Conservation (phyloP, 1,140 invertebrate species). For the Diuraphis noxia region DNA sequence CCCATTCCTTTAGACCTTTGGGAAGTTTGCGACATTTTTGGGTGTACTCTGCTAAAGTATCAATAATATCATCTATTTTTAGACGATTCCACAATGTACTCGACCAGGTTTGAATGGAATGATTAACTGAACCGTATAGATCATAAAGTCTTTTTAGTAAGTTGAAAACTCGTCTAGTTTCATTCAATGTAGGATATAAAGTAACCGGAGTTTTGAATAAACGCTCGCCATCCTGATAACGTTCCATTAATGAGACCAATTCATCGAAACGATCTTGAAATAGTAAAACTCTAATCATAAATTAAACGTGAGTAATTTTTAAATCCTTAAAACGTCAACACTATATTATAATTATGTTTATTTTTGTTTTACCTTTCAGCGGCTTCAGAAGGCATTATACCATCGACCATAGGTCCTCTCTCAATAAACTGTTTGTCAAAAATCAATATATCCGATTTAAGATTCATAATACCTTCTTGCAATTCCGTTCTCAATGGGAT, state of each 20-base stretch:
- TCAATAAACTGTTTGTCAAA: neutral
- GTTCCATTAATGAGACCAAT: conserved; percentile 88
- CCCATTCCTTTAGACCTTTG: conserved; percentile 88
- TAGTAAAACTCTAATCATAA: neutral
- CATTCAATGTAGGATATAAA: conserved; percentile 87
- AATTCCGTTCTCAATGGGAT: conserved; percentile 10
- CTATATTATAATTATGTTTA: neutral
- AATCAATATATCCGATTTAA: neutral
- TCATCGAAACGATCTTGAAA: conserved; percentile 88
- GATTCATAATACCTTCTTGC: neutral
- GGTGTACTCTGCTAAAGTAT: conserved; percentile 94
- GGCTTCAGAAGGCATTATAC: conserved; percentile 8
- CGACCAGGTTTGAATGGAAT: conserved; percentile 89
- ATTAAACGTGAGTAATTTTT: neutral
- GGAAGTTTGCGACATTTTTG: conserved; percentile 93
- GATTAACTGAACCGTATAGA: conserved; percentile 94
- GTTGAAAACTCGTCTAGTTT: conserved; percentile 94
- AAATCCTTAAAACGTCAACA: neutral
- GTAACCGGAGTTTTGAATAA: conserved; percentile 87
- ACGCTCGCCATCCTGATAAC: conserved; percentile 91
- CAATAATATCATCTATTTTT: conserved; percentile 96
- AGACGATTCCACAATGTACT: conserved; percentile 95
- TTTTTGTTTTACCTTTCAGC: neutral
- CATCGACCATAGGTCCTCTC: conserved; percentile 31
- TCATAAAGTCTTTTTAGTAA: conserved; percentile 93